Conservation (phyloP, 2,113 vertebrate species). For the Mugil cephalus region DNA sequence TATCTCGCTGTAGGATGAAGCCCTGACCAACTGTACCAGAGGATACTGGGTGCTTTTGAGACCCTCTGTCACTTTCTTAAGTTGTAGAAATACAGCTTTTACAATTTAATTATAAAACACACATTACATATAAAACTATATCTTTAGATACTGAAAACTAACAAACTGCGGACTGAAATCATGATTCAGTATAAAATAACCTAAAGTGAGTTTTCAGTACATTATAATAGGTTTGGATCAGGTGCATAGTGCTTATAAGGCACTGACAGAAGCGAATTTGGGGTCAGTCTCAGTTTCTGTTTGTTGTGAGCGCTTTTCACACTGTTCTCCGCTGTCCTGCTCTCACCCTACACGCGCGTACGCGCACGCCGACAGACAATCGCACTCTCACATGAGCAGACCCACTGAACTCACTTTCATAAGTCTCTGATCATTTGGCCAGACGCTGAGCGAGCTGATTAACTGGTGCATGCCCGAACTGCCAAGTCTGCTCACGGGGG, state of each 20-base stretch:
- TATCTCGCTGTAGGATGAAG: too few relatives aligned
- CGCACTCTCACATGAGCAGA: constrained; percentile 42
- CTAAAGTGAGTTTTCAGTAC: neutral
- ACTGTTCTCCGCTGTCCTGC: constrained; percentile 19
- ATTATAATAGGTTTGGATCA: neutral
- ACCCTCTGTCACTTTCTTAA: too few relatives aligned
- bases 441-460: constrained; percentile 71
- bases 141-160: too few relatives aligned
- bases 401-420: constrained; percentile 68
- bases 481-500: constrained; percentile 62
- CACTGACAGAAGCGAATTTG: constrained; percentile 22
- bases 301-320: constrained; percentile 57
- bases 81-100: too few relatives aligned
- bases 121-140: too few relatives aligned
- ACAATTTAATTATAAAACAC: too few relatives aligned
- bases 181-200: neutral
- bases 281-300: constrained; percentile 58
- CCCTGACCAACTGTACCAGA: too few relatives aligned
- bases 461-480: constrained; percentile 57
- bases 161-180: too few relatives aligned
- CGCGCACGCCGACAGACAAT: constrained; percentile 5
- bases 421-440: constrained; percentile 61
- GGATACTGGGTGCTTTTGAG: too few relatives aligned
- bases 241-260: constrained; percentile 14
- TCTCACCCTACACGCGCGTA: constrained; percentile 17